phyloP scores from a whole-genome alignment of 2,113 vertebrate species.

The Myocastor coypus region DNA sequence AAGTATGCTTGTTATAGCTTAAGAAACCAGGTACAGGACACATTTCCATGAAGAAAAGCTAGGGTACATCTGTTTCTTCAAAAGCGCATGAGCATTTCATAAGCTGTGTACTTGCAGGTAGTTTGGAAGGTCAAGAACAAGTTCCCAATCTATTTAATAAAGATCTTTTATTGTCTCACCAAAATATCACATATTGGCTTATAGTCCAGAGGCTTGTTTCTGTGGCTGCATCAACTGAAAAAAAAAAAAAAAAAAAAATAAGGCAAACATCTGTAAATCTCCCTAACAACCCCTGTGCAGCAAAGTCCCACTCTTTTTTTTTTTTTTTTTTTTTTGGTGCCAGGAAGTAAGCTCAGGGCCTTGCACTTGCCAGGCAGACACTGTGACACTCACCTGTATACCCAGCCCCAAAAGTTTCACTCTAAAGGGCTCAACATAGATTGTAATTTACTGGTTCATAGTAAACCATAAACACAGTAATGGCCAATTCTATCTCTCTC shows the following conservation, averaged over 20 bases:
- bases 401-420: not conserved
- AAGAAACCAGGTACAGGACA: not conserved
- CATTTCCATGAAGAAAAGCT: not conserved
- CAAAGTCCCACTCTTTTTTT: not conserved
- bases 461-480: not conserved
- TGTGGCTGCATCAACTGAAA: constrained; percentile 59
- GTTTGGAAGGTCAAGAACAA: constrained; percentile 2
- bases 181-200: not conserved
- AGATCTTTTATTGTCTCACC: constrained; percentile 66
- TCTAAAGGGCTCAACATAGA: not conserved
- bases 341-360: too few species aligned
- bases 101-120: not conserved
- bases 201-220: not conserved
- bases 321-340: too few species aligned
- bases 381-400: too few species aligned
- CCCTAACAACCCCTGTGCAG: not conserved
- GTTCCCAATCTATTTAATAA: not conserved
- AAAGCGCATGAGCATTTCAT: not conserved
- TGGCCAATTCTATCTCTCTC: too few species aligned
- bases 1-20: not conserved
- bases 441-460: not conserved
- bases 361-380: too few species aligned
- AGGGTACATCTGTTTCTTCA: not conserved
- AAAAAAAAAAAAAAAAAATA: constrained; percentile 65
- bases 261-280: constrained; percentile 25